Evolutionary conservation across 2,888 invertebrate species (phyloP).

Genomic region (Cryptus viduatorius): DNA sequence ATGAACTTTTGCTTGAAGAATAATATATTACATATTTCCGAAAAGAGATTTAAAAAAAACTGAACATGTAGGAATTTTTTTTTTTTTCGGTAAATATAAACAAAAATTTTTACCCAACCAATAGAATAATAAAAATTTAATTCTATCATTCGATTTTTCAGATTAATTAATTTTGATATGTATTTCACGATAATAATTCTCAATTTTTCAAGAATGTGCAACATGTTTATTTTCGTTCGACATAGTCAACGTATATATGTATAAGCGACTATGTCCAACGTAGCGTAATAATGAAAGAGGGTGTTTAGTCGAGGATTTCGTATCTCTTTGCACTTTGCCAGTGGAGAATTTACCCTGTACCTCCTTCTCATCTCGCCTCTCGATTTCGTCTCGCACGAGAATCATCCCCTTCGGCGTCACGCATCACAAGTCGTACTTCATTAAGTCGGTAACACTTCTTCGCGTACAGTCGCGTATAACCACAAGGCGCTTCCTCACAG

Average conservation of each 20-base stretch:
- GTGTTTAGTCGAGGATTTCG: slow-evolving; percentile 29
- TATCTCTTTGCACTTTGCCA: slow-evolving; percentile 41
- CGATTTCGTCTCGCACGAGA: slow-evolving; percentile 34
- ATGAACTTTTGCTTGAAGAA: too few relatives aligned
- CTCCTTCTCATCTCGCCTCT: slow-evolving; percentile 16
- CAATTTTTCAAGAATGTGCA: not conserved
- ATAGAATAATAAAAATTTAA: too few relatives aligned
- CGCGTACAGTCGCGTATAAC: slow-evolving; percentile 60
- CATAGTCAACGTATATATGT: not conserved
- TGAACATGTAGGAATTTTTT: too few relatives aligned
- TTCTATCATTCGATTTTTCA: too few relatives aligned
- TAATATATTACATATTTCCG: too few relatives aligned
- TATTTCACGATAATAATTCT: not conserved
- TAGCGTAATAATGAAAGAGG: slow-evolving; percentile 41
- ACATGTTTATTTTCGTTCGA: not conserved
- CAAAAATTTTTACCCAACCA: too few relatives aligned
- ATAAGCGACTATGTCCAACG: slow-evolving; percentile 7
- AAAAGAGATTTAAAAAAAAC: too few relatives aligned
- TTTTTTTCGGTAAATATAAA: too few relatives aligned
- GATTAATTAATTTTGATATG: too few relatives aligned
- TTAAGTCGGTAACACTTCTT: slow-evolving; percentile 84
- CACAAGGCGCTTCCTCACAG: slow-evolving; percentile 41
- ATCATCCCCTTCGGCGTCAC: slow-evolving; percentile 71
- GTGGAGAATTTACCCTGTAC: slow-evolving; percentile 6
- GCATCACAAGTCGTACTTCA: slow-evolving; percentile 84